Evolutionary conservation across 2,888 invertebrate genomes (phyloP).

Genomic region (Oscheius sp.): DNA sequence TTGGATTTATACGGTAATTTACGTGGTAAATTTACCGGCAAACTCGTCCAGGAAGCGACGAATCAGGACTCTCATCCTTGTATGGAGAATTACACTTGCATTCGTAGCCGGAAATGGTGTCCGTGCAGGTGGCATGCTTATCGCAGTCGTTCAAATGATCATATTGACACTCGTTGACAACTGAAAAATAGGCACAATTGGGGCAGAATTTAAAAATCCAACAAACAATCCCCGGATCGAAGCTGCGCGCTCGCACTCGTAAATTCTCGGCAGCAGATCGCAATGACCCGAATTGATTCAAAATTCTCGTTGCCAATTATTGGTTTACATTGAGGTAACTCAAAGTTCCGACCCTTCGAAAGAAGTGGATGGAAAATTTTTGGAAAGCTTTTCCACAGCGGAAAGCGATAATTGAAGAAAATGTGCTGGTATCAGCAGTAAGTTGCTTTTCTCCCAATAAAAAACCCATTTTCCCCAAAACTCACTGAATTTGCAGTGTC

Average conservation of each 20-base stretch:
- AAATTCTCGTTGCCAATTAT: too few relatives aligned
- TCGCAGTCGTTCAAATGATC: constrained; percentile 64
- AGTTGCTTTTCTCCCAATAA: not conserved
- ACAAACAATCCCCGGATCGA: too few relatives aligned
- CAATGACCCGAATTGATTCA: too few relatives aligned
- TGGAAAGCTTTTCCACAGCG: too few relatives aligned
- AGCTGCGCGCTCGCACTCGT: too few relatives aligned
- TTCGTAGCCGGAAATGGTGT: constrained; percentile 68
- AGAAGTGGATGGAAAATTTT: too few relatives aligned
- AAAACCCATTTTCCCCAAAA: constrained; percentile 18
- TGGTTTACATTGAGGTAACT: too few relatives aligned
- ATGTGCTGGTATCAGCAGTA: not conserved
- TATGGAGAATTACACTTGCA: constrained; percentile 65
- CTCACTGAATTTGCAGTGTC: constrained; percentile 66
- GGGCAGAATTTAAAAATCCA: too few relatives aligned
- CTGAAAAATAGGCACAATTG: constrained; percentile 37
- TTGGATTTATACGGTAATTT: too few relatives aligned
- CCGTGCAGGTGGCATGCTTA: constrained; percentile 68
- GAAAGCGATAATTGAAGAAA: not conserved
- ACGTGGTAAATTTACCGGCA: constrained; percentile 51
- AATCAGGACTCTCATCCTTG: constrained; percentile 53
- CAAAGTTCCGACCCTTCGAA: too few relatives aligned
- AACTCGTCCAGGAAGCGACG: constrained; percentile 55
- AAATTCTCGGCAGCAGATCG: too few relatives aligned
- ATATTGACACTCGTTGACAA: constrained; percentile 63